A percentile compares a stretch with the other conserved stretches of the same genome.
These are phyloP conservation scores for Neoscelio sp. DNA, from an alignment of 2,888 invertebrate species.

Conservation along the genomic window DNA sequence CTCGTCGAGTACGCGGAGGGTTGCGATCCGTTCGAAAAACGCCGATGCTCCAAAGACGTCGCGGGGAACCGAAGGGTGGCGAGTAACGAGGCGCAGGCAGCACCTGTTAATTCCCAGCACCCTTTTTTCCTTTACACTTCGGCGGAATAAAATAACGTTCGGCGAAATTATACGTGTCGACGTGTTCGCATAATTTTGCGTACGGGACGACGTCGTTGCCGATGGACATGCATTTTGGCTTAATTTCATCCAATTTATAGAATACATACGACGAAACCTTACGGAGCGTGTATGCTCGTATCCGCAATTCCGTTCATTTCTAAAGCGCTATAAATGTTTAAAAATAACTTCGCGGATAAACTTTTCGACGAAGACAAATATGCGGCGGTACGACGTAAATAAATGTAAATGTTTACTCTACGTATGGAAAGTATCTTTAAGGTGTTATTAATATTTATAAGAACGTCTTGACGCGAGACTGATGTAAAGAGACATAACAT, in stretches of 20 bases:
- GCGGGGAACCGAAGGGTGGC: conserved; percentile 11
- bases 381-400: background rate
- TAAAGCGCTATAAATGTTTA: no score
- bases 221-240: no score
- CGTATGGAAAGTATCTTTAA: background rate
- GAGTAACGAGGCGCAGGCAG: conserved; percentile 35
- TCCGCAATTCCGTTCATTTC: no score
- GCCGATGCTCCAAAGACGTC: conserved; percentile 14
- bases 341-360: no score
- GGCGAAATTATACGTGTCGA: conserved; percentile 2
- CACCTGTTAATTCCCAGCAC: conserved; percentile 40
- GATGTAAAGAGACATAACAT: conserved; percentile 2
- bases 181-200: no score
- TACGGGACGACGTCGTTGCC: no score
- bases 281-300: no score
- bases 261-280: no score
- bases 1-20: no score
- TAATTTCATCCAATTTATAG: no score
- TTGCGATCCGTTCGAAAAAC: no score
- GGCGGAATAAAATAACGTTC: background rate
- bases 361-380: background rate
- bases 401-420: background rate
- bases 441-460: background rate
- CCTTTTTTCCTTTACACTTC: conserved; percentile 19
- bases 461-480: background rate